Conservation (phyloP, 2,113 vertebrate species). For the Thermophis baileyi region DNA sequence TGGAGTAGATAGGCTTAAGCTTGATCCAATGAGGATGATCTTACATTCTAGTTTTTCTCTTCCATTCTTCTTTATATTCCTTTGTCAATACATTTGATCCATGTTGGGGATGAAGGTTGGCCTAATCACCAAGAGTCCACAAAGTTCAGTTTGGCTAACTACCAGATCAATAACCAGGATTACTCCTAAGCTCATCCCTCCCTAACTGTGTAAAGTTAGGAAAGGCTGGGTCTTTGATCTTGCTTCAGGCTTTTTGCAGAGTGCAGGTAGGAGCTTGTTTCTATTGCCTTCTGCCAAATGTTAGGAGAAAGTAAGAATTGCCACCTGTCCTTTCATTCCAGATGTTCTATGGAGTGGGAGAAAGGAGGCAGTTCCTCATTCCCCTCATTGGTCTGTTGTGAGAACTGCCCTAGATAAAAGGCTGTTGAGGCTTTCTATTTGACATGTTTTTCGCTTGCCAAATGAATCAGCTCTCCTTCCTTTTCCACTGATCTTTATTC, state of each 20-base stretch:
- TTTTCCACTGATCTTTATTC: neutral
- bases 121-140: neutral
- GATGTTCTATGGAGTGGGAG: neutral
- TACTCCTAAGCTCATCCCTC: too few relatives aligned
- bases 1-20: neutral
- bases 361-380: neutral
- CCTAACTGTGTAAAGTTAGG: neutral
- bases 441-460: neutral
- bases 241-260: neutral
- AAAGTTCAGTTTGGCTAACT: neutral
- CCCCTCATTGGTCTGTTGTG: neutral
- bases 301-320: neutral
- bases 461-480: neutral
- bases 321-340: neutral
- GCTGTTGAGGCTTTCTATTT: neutral
- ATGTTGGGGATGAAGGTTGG: neutral
- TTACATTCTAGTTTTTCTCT: neutral
- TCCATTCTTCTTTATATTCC: neutral
- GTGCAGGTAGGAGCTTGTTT: too few relatives aligned
- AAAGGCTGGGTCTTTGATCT: neutral
- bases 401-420: neutral
- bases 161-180: neutral
- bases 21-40: neutral
- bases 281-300: neutral
- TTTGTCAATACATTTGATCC: neutral